Percentiles rank a stretch among this genome's conserved stretches.
phyloP scores from a whole-genome alignment of 2,888 invertebrate species.

The Cephus pygmeus region DNA sequence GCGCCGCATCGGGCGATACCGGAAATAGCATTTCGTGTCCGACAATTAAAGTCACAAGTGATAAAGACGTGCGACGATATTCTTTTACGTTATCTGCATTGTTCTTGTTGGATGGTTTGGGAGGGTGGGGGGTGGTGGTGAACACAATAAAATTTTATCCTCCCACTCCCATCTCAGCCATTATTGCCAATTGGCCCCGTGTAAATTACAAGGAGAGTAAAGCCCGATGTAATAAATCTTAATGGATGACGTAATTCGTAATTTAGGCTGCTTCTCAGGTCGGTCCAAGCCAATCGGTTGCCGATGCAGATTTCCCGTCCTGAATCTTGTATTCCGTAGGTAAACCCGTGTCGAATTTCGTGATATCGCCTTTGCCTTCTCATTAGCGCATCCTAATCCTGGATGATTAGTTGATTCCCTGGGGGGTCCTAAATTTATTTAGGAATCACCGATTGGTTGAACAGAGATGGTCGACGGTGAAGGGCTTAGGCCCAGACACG shows the following conservation, averaged over 20 bases:
- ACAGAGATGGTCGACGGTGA: constrained; percentile 17
- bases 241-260: constrained; percentile 11
- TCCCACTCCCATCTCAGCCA: neutral
- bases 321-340: constrained; percentile 10
- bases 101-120: neutral
- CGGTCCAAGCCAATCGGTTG: constrained; percentile 3
- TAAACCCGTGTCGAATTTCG: constrained; percentile 24
- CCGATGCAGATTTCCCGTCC: constrained; percentile 7
- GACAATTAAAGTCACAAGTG: neutral
- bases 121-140: no score
- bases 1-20: constrained; percentile 14
- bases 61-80: neutral
- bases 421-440: constrained; percentile 24
- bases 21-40: constrained; percentile 7
- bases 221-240: constrained; percentile 9
- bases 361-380: constrained; percentile 22
- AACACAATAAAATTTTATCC: neutral
- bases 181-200: neutral
- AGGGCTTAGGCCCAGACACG: constrained; percentile 20
- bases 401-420: constrained; percentile 22
- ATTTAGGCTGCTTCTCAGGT: neutral
- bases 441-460: constrained; percentile 20
- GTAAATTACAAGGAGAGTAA: neutral
- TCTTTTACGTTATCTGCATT: neutral
- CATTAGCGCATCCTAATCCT: constrained; percentile 25